Percentiles rank a stretch among this genome's conserved stretches.
Conservation (phyloP, 2,113 vertebrate species). For the Scomber colias region DNA sequence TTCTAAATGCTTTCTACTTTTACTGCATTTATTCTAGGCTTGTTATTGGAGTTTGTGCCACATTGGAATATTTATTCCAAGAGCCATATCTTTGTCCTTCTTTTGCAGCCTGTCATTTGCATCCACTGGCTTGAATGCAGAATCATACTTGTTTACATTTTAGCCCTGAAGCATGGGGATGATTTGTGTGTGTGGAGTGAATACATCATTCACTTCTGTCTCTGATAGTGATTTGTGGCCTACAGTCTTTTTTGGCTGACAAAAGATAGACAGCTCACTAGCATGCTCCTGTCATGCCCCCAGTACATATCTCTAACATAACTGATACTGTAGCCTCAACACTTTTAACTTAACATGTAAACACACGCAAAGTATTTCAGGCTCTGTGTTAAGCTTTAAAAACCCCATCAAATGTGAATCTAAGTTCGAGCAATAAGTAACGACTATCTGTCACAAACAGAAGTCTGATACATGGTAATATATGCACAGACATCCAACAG, state of each 20-base stretch:
- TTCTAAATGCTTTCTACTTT: conserved; percentile 5
- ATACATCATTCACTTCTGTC: conserved; percentile 65
- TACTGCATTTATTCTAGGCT: conserved; percentile 12
- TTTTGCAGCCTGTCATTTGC: conserved; percentile 65
- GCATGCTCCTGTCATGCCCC: conserved; percentile 39
- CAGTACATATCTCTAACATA: conserved; percentile 33
- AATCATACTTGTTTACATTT: conserved; percentile 72
- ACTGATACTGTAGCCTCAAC: conserved; percentile 31
- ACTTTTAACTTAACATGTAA: conserved; percentile 46
- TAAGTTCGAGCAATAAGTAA: not conserved
- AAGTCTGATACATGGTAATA: conserved; percentile 14
- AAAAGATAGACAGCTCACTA: conserved; percentile 64
- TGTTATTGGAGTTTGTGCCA: conserved; percentile 20
- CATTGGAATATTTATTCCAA: conserved; percentile 45
- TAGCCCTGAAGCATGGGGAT: conserved; percentile 47
- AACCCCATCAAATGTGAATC: conserved; percentile 3
- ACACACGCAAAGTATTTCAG: conserved; percentile 33
- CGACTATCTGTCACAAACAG: conserved; percentile 19
- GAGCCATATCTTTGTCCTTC: conserved; percentile 49
- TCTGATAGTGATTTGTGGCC: conserved; percentile 66
- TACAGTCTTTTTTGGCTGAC: conserved; percentile 57
- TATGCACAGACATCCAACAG: not conserved
- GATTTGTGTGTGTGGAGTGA: conserved; percentile 69
- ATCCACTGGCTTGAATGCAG: conserved; percentile 62
- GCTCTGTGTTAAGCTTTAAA: conserved; percentile 24